Evolutionary conservation across 2,888 invertebrate genomes (phyloP).

Genomic region (Ectemnius continuus): DNA sequence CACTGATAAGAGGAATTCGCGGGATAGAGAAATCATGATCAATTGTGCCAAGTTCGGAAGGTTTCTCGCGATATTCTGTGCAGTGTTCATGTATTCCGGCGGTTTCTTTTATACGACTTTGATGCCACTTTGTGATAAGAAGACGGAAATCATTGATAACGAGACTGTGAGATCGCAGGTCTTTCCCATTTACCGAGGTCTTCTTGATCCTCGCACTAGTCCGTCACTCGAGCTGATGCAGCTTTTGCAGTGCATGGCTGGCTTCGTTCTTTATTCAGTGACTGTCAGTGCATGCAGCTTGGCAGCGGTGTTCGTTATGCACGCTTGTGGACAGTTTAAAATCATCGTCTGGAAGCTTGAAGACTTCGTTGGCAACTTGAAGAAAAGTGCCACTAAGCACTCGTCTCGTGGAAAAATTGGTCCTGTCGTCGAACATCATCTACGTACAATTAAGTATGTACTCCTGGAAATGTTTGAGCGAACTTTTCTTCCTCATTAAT

Average conservation of each 20-base stretch:
- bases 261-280: slow-evolving; percentile 66
- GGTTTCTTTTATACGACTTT: slow-evolving; percentile 67
- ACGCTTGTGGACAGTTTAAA: slow-evolving; percentile 70
- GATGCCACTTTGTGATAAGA: slow-evolving; percentile 63
- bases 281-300: slow-evolving; percentile 68
- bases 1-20: neutral
- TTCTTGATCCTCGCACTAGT: slow-evolving; percentile 63
- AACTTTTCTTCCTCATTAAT: neutral
- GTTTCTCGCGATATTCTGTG: slow-evolving; percentile 54
- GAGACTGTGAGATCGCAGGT: slow-evolving; percentile 60
- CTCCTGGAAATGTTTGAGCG: neutral
- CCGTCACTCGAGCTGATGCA: slow-evolving; percentile 70
- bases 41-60: slow-evolving; percentile 57
- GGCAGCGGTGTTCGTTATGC: slow-evolving; percentile 69
- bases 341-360: slow-evolving; percentile 60
- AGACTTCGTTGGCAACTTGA: slow-evolving; percentile 46
- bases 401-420: slow-evolving; percentile 39
- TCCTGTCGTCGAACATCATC: slow-evolving; percentile 64
- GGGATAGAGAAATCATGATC: slow-evolving; percentile 56
- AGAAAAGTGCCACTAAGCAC: neutral
- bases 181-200: slow-evolving; percentile 65
- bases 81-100: slow-evolving; percentile 67
- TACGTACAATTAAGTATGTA: slow-evolving; percentile 62
- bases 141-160: slow-evolving; percentile 60
- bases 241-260: slow-evolving; percentile 63